phyloP scores from a whole-genome alignment of 2,797 vertebrate genomes.

The Sebastolobus alascanus region DNA sequence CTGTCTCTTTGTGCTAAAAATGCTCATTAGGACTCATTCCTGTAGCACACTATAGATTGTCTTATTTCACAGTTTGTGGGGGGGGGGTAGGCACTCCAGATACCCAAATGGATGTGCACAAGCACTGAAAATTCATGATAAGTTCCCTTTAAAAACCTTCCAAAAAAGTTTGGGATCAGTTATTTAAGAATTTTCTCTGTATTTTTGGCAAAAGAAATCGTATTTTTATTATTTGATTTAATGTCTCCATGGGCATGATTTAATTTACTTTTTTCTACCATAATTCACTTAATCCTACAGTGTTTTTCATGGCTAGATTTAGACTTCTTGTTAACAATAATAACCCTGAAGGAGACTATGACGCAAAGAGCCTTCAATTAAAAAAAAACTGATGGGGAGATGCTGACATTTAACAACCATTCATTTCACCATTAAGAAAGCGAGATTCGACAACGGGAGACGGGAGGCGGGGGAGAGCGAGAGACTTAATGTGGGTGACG shows the following conservation, averaged over 20 bases:
- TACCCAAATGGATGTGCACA: not conserved
- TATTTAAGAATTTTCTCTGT: not conserved
- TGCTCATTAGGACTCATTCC: no score
- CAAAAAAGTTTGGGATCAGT: not conserved
- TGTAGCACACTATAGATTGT: not conserved
- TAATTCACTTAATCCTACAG: conserved; percentile 41
- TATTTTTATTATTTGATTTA: conserved; percentile 10
- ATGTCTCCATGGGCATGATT: not conserved
- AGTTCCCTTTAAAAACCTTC: not conserved
- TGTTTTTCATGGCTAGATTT: conserved; percentile 49
- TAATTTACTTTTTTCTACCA: conserved; percentile 4
- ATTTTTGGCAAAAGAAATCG: not conserved
- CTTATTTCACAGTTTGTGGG: not conserved
- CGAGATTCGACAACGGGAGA: conserved; percentile 42
- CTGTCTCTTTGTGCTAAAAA: no score
- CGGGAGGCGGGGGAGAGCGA: conserved; percentile 6
- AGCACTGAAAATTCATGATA: not conserved
- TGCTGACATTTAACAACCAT: conserved; percentile 67
- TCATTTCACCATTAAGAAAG: conserved; percentile 65
- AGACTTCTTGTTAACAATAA: conserved; percentile 62
- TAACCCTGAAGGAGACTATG: conserved; percentile 60
- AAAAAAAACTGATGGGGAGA: conserved; percentile 35
- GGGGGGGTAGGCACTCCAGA: not conserved
- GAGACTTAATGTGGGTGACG: conserved; percentile 68
- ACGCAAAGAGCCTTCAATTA: conserved; percentile 59